phyloP scores from a whole-genome alignment of 2,797 vertebrate species.

The Crossoptilon crossoptilon region DNA sequence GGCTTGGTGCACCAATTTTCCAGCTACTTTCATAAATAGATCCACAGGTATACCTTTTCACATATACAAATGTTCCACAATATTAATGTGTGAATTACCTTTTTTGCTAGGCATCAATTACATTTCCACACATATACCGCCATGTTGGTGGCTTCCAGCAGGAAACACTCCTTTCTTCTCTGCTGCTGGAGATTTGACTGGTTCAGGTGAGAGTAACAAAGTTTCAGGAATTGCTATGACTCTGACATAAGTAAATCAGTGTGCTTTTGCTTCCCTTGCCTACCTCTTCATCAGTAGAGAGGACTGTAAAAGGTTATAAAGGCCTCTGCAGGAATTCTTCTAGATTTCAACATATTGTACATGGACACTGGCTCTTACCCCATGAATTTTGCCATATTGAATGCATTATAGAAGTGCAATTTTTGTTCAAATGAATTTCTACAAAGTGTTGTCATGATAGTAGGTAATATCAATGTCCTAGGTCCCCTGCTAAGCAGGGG shows the following conservation, averaged over 20 bases:
- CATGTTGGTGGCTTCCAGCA: neutral
- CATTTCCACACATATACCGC: neutral
- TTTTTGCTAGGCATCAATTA: neutral
- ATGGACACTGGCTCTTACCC: neutral
- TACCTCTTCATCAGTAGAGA: neutral
- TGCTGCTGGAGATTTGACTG: neutral
- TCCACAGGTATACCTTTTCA: neutral
- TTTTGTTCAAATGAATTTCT: neutral
- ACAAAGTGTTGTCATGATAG: neutral
- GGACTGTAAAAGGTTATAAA: neutral
- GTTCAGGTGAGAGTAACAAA: neutral
- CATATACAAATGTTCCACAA: neutral
- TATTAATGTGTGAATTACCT: neutral
- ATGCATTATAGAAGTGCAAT: neutral
- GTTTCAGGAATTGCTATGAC: neutral
- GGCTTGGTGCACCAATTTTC: neutral
- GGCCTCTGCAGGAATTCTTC: neutral
- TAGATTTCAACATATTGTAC: neutral
- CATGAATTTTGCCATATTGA: neutral
- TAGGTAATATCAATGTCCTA: neutral
- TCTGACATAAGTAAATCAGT: neutral
- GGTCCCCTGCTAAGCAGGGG: neutral
- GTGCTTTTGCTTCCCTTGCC: neutral
- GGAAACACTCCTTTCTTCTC: neutral
- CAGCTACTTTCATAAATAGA: neutral